Evolutionary conservation across 2,797 vertebrate genomes (phyloP), one percentile per base, ranked within the genome.

Genomic region (Centropyge bicolor): DNA sequence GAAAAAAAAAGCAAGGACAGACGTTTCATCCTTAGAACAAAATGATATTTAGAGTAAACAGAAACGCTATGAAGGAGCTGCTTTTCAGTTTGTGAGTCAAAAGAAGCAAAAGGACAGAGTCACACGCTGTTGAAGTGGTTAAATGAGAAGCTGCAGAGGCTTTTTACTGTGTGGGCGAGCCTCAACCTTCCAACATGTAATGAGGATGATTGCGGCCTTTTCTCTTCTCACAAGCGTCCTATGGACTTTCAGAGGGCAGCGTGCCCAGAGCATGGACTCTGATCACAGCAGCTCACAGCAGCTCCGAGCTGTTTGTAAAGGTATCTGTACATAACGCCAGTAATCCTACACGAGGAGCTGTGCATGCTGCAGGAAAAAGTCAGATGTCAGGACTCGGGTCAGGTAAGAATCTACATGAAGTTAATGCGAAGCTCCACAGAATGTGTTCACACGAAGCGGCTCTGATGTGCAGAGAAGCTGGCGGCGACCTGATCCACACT

Each of bases 161-260:
- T 69, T 75, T 84, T 70, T 76, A 62, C 65, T 52, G 56, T 61
- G 40, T 36, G 75, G 80, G 41, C 46, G 10, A 74, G 59, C 82
- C 71, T 73, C 46, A 62, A 71, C 48, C 69, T 20, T 54, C 73
- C 31, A 85, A 68, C 74, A 13, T 76, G 75, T 71, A 72, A 85
- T 81, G 68, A 80, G 52, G 80, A 85, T 70, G 81, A 86, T 74
- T 78, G 80, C 2, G 16, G 70, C 81, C 71, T 76, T 81, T 69
- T 64, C 45, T 41, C 17, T 19, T 38, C 19, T 20, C 45, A 31
- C 16, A 35, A 56, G n/a, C 19, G 9, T 16, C 48, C 19, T 54
- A 11, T 69, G 71, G 66, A 65, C 55, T 54, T 43, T 24, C 40
- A 17, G 49, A 62, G 71, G 76, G 74, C 74, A 63, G 59, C 54